Conservation (phyloP, 1,140 invertebrate species). For the Brachionus manjavacas region DNA sequence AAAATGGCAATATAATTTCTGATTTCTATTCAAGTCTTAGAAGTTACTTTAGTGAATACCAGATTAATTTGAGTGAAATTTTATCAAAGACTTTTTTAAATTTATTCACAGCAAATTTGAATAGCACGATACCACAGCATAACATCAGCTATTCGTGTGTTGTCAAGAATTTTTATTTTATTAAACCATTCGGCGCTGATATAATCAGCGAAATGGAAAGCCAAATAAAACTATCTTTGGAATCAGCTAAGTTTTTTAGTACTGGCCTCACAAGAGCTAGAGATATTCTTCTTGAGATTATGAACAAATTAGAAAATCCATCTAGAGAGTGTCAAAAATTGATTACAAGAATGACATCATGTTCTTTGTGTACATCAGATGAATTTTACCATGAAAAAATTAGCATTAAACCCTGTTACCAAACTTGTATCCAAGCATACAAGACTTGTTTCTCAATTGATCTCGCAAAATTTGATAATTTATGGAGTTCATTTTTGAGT, state of each 20-base stretch:
- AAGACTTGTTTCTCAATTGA: background rate
- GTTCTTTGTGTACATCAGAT: background rate
- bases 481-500: background rate
- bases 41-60: slow-evolving; percentile 15
- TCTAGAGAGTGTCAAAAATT: background rate
- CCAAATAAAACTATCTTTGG: background rate
- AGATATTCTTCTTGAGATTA: background rate
- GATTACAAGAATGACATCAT: background rate
- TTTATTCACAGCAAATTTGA: background rate
- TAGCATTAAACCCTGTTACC: background rate
- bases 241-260: slow-evolving; percentile 6
- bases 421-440: background rate
- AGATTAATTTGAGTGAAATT: background rate
- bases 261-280: background rate
- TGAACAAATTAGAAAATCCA: background rate
- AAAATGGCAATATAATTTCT: background rate
- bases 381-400: background rate
- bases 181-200: background rate
- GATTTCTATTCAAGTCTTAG: background rate
- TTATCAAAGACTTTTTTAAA: background rate
- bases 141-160: background rate
- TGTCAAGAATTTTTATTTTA: background rate
- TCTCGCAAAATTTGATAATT: background rate
- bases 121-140: background rate
- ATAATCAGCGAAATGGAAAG: slow-evolving; percentile 7